Evolutionary conservation across 2,113 vertebrate species (phyloP).

Genomic region (Dolichotis patagonum): DNA sequence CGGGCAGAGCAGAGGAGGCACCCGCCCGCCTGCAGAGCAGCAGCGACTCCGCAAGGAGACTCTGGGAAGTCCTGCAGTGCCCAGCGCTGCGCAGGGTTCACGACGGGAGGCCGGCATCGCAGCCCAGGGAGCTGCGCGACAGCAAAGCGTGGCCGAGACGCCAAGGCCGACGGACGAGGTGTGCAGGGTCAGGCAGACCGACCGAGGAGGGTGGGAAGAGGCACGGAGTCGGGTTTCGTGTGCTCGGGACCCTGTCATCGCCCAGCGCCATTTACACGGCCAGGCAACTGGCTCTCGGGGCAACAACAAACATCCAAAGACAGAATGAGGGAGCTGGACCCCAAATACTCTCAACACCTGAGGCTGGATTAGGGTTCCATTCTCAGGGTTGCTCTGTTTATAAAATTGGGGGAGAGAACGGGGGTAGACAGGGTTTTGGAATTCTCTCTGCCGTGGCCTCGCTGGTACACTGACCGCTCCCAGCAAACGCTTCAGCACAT

Average conservation of each 20-base stretch:
- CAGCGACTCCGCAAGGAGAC: not conserved
- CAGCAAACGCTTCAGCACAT: not conserved
- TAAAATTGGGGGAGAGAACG: not conserved
- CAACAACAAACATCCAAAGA: not conserved
- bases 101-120: not conserved
- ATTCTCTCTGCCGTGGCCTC: not conserved
- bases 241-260: fast-evolving
- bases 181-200: fast-evolving
- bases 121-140: fast-evolving
- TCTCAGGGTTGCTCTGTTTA: not conserved
- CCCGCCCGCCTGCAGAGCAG: not conserved
- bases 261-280: not conserved
- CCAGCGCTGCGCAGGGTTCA: fast-evolving
- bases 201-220: not conserved
- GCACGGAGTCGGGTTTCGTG: fast-evolving
- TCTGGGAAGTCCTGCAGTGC: not conserved
- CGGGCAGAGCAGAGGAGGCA: not conserved
- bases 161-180: not conserved
- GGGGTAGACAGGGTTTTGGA: not conserved
- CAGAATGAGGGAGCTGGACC: not conserved
- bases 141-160: not conserved
- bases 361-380: not conserved
- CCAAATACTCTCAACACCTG: not conserved
- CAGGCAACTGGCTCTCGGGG: not conserved
- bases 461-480: not conserved